Base-by-base conservation (phyloP, 2,888 invertebrate species). In the Quadriops clusia region DNA sequence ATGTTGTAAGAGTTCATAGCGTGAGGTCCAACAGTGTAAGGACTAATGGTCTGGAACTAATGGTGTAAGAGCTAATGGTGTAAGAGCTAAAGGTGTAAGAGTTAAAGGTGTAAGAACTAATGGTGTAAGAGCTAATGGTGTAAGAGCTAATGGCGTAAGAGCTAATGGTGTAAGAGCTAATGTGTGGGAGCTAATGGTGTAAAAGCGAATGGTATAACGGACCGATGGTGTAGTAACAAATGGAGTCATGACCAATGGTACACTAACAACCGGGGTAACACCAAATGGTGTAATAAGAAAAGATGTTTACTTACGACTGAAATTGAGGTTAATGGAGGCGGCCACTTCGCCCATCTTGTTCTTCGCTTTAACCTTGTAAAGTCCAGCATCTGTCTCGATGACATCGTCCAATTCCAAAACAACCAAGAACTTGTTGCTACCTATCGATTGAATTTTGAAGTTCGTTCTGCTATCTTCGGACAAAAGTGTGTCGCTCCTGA, bases 301-400 rank as follows among this genome's bases (percentile, higher is more conserved):
- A n/a, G n/a, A 20, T 16, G 23, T 17, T 47, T 58, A 86, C 90
- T 87, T 68, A 94, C 94, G 93, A 69, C 89, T 90, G 63, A 94
- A 91, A 72, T 94, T 94, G 63, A 95, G 78, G 61, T 91, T 93
- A 64, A 93, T 90, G 56, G 91, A 91, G 50, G 91, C 90, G 54
- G 90, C 84, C 60, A 93, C 90, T 74, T 94, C 93, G 59, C 95
- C 95, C 73, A 87, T 86, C 68, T 86, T 86, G 65, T 91, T 94
- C 68, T 89, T 91, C 50, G 91, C 91, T 68, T 86, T 89, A 62
- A 93, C 90, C 68, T 90, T 89, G 71, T 95, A 97, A 49, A 90
- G 79, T 61, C 93, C 93, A 53, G 90, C 90, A 63, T 93, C 91
- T 46, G 80, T 79, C 73, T 91, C 91, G 70, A 90, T 80, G 60